These are phyloP conservation scores for Neodon shergylaensis DNA, from an alignment of 2,113 vertebrate species.

Conservation along the genomic window DNA sequence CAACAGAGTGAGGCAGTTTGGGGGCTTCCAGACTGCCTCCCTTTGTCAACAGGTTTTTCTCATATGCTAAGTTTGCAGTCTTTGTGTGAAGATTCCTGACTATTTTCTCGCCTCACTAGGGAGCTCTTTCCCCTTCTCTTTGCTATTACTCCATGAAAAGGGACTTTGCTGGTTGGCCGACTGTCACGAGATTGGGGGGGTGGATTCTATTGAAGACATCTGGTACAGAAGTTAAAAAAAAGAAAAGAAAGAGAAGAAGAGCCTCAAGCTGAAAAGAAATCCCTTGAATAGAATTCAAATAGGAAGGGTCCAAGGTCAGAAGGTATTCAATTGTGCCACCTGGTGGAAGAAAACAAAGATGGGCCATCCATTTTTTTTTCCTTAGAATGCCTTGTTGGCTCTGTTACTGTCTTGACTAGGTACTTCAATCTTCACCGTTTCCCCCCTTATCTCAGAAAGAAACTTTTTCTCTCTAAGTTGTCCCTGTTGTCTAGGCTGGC, in stretches of 20 bases:
- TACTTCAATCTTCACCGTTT: background rate
- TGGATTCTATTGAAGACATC: background rate
- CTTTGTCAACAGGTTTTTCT: background rate
- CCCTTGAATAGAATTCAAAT: background rate
- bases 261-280: background rate
- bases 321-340: background rate
- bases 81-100: background rate
- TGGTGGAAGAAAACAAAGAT: background rate
- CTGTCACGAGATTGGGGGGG: background rate
- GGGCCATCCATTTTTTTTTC: background rate
- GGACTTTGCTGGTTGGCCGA: too few relatives aligned
- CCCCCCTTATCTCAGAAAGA: too few relatives aligned
- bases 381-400: background rate
- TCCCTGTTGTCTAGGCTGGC: background rate
- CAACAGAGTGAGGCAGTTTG: background rate
- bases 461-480: background rate
- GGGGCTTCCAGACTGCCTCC: background rate
- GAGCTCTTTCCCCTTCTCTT: background rate
- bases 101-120: background rate
- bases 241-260: background rate
- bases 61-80: background rate
- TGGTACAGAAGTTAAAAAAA: background rate
- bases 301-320: background rate
- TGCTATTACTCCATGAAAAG: background rate
- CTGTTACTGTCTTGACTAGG: background rate